Base-by-base conservation (phyloP, 23 tunicate genomes). In the Trididemnum nubilum region DNA sequence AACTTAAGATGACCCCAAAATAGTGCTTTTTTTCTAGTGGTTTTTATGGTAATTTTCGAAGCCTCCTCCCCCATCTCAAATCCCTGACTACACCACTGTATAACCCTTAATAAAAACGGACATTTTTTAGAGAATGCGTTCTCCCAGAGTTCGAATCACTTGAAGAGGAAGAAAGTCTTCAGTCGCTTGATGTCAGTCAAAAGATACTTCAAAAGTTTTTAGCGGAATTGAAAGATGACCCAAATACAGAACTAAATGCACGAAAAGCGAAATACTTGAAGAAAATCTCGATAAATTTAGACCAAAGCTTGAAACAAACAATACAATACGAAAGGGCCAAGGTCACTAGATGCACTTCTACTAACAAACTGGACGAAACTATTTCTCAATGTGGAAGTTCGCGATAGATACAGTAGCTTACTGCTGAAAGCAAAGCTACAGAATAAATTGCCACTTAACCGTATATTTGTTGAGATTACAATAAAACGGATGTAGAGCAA, bases 161-260 rank as follows among this genome's bases (percentile, higher is more conserved):
- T 1, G 29, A 50, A 12, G 24, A 32, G 29, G 80, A 86, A 60
- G 91, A 80, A 28, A 36, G 67, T 25, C 33, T 76, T 76, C 51
- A 82, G 54, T 80, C 92, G 59, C 82, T 86, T 12, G 97, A 91
- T 37, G 85, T 81, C 24, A 85, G 82, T 39, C 85, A 84, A 0
- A 86, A 86, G 31, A 38, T 77, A 3, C 81, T 91, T 65, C 70
- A 71, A 50, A 69, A 81, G 35, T 82, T 37, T 37, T 59, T 89
- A 27, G 5, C 37, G 2, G 78, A 37, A 21, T 26, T 39, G 57
- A 31, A 39, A 5, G 38, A 9, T 4, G n/a, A 26, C 67, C 9
- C 36, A 29, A 29, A 5, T 2, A 69, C 5, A 2, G 7, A 32
- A 4, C n/a, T 83, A 0, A 73, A 64, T 27, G 37, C 35, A 36